A percentile compares a stretch with the other conserved stretches of the same genome.
phyloP scores from a whole-genome alignment of 2,797 vertebrate genomes.

The Paedocypris micromegethes region DNA sequence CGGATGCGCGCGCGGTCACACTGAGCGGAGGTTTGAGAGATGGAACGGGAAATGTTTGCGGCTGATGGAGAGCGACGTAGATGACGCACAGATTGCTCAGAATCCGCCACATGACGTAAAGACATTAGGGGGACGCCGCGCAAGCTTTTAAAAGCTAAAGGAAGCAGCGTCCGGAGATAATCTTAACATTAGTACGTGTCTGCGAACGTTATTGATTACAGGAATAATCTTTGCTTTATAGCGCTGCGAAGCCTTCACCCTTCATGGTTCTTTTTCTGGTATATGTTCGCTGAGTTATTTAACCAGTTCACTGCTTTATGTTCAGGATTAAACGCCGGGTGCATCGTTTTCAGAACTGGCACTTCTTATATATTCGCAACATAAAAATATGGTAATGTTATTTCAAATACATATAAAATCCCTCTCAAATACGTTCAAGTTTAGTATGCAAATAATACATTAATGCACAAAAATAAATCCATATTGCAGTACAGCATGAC shows the following conservation, averaged over 20 bases:
- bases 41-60: slow-evolving; percentile 18
- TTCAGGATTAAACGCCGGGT: too few relatives aligned
- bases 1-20: slow-evolving; percentile 6
- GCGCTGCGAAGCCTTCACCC: not conserved
- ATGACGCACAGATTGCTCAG: slow-evolving; percentile 14
- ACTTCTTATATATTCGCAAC: too few relatives aligned
- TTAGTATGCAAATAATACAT: too few relatives aligned
- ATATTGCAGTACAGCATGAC: too few relatives aligned
- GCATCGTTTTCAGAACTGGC: too few relatives aligned
- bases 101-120: slow-evolving; percentile 26
- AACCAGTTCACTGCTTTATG: too few relatives aligned
- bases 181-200: not conserved
- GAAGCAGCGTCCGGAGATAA: not conserved
- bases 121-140: slow-evolving; percentile 8
- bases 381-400: too few relatives aligned
- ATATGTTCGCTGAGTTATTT: too few relatives aligned
- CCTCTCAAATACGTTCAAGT: too few relatives aligned
- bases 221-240: not conserved
- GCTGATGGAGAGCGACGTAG: slow-evolving; percentile 31
- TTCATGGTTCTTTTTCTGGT: too few relatives aligned
- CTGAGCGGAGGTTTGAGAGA: slow-evolving; percentile 10
- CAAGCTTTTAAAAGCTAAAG: slow-evolving; percentile 8
- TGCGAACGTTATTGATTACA: not conserved
- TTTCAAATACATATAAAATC: too few relatives aligned
- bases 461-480: too few relatives aligned